phyloP scores from a whole-genome alignment of 1,140 invertebrate genomes.

The Melipona quadrifasciata region DNA sequence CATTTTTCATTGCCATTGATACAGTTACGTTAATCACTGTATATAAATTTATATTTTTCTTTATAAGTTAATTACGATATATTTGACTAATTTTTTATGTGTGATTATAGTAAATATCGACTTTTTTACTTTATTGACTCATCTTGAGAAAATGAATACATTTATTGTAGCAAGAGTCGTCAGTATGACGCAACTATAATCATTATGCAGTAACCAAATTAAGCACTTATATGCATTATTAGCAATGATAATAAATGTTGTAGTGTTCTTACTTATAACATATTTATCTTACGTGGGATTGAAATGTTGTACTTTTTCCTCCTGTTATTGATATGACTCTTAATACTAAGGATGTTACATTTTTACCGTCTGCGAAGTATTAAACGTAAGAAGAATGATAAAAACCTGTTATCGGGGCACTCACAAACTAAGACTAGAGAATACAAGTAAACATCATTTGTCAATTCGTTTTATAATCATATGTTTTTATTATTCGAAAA shows the following conservation, averaged over 20 bases:
- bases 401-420: neutral
- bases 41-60: neutral
- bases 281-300: slow-evolving; percentile 50
- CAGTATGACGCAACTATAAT: slow-evolving; percentile 20
- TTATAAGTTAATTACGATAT: neutral
- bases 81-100: slow-evolving; percentile 18
- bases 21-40: no score
- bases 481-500: neutral
- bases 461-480: neutral
- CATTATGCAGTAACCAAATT: slow-evolving; percentile 40
- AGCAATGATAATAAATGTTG: slow-evolving; percentile 68
- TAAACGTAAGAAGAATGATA: slow-evolving; percentile 4
- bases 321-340: slow-evolving; percentile 10
- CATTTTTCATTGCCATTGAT: no score
- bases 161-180: neutral
- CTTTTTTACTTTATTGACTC: slow-evolving; percentile 13
- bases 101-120: neutral
- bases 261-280: slow-evolving; percentile 64
- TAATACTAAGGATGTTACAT: slow-evolving; percentile 3
- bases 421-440: slow-evolving; percentile 22
- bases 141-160: neutral
- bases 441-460: slow-evolving; percentile 8
- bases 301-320: slow-evolving; percentile 39
- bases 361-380: slow-evolving; percentile 9
- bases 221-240: slow-evolving; percentile 50